Conservation (phyloP, 2,797 vertebrate genomes). For the Erethizon dorsatum region DNA sequence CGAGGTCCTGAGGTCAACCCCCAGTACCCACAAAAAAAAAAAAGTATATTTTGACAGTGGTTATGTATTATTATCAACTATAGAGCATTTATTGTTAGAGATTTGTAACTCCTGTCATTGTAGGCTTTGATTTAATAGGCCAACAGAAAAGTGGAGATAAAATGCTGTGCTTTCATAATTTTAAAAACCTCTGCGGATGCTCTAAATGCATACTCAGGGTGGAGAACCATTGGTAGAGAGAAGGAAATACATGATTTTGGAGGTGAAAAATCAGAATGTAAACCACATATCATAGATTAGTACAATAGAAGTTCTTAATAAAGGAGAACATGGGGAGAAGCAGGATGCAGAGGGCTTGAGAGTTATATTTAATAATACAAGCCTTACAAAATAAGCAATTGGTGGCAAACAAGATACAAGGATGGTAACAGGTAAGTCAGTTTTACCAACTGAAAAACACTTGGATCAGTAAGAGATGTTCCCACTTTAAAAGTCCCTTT, state of each 20-base stretch:
- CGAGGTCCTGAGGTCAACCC: too few relatives aligned
- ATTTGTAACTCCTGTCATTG: background rate
- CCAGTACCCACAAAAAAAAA: too few relatives aligned
- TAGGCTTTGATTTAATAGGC: background rate
- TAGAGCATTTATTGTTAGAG: background rate
- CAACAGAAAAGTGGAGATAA: background rate
- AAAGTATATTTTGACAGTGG: background rate
- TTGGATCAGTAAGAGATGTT: background rate
- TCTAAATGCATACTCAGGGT: background rate
- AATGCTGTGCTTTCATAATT: background rate
- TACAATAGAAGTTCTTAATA: background rate
- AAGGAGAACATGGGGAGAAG: background rate
- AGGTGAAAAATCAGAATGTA: background rate
- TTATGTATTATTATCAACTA: background rate
- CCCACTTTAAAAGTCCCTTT: constrained; percentile 24
- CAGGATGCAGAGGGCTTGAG: background rate
- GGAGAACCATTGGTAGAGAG: background rate
- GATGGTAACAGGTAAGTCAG: background rate
- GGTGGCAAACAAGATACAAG: background rate
- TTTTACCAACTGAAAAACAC: constrained; percentile 18
- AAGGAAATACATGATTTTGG: background rate
- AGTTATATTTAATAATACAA: background rate
- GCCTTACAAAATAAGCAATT: background rate
- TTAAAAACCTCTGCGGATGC: background rate
- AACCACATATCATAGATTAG: background rate